phyloP scores from a whole-genome alignment of 1,140 invertebrate species.

The Ips typographus region DNA sequence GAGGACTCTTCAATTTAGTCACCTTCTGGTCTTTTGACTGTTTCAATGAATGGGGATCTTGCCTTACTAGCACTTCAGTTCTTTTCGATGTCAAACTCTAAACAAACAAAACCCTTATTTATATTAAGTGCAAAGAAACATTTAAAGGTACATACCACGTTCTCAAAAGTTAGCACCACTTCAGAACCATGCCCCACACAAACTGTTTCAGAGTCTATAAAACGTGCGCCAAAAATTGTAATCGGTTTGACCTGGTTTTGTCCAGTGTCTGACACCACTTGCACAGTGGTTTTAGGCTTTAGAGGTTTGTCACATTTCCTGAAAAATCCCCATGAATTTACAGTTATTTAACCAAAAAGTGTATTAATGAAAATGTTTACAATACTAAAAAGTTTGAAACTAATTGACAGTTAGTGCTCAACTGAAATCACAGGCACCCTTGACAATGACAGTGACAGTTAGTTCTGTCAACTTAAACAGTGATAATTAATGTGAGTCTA shows the following conservation, averaged over 20 bases:
- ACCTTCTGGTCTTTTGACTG: conserved; percentile 38
- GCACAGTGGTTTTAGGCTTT: conserved; percentile 70
- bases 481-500: too few relatives aligned
- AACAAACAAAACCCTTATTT: not conserved
- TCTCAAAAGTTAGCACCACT: conserved; percentile 64
- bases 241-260: conserved; percentile 57
- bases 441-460: too few relatives aligned
- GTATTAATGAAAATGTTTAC: too few relatives aligned
- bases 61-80: conserved; percentile 59
- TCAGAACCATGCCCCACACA: conserved; percentile 61
- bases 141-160: conserved; percentile 53
- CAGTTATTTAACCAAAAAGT: not conserved
- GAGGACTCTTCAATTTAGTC: conserved; percentile 55
- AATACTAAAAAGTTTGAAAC: not conserved
- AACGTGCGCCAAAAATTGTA: conserved; percentile 55
- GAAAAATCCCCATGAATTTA: conserved; percentile 14
- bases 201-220: conserved; percentile 54
- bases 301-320: conserved; percentile 66
- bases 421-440: not conserved
- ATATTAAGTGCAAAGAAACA: conserved; percentile 20
- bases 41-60: conserved; percentile 53
- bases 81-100: conserved; percentile 55
- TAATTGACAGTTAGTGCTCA: not conserved
- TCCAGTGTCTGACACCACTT: conserved; percentile 61
- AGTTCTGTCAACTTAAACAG: too few relatives aligned